Base-by-base conservation (phyloP, 2,888 invertebrate genomes). In the Amblyjoppa proteus region DNA sequence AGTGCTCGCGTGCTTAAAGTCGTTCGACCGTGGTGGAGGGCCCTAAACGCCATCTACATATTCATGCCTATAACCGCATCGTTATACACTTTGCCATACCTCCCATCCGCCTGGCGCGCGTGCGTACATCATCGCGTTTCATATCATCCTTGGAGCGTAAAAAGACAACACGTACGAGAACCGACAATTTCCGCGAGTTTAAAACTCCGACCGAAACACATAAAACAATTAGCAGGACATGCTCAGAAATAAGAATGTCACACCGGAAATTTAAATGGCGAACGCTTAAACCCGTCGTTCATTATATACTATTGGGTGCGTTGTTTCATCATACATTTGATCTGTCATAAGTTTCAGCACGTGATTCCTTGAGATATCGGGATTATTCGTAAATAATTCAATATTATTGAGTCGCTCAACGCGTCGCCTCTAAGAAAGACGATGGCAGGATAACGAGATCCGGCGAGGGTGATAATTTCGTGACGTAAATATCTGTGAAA, bases 11-110 rank as follows among this genome's bases (percentile, higher is more conserved):
- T 84, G 61, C 85, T 84, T 77, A 86, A 87, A 86, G 80, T 88
- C 84, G 76, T 86, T 84, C 83, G 83, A 81, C 73, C 81, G 74
- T 85, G 78, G 83, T 81, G 84, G 77, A 89, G 85, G 64, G 78
- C 83, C 89, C 89, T 90, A 91, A 91, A 91, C 86, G 88, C 87
- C 89, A 90, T 91, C 88, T 91, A 90, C 91, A 91, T 91, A 91
- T 91, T 91, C 91, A 91, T 91, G 90, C 84, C 88, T 88, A 88
- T 91, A 90, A 90, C 88, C 87, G 89, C 88, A 73, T 82, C 84
- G 84, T 85, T 87, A 79, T 82, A 68, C 75, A 79, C 83, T 84
- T 76, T 83, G 38, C 56, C 16, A 75, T 45, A 70, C 81, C 77
- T 70, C 49, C 68, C 41, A 70, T 20, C 41, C 41, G 58, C 61